phyloP scores from a whole-genome alignment of 2,113 vertebrate species.

The Sturnus vulgaris region DNA sequence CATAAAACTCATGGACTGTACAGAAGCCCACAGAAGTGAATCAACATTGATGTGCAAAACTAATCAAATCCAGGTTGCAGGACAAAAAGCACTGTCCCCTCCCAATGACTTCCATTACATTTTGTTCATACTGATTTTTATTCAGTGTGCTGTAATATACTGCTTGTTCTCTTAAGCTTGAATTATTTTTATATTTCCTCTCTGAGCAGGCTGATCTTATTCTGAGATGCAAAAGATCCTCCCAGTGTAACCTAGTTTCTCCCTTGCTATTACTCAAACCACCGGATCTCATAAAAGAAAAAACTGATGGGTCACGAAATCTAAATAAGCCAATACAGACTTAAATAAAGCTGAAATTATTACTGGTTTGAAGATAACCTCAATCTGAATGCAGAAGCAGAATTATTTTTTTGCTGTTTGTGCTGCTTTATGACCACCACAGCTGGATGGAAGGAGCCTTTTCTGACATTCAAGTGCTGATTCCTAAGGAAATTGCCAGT shows the following conservation, averaged over 20 bases:
- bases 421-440: not conserved
- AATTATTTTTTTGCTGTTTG: not conserved
- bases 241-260: conserved; percentile 11
- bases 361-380: not conserved
- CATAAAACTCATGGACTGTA: not conserved
- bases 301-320: not conserved
- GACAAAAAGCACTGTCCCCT: not conserved
- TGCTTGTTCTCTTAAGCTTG: not conserved
- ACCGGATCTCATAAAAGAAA: not conserved
- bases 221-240: not conserved
- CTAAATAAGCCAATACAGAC: conserved; percentile 6
- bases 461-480: not conserved
- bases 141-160: not conserved
- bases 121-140: not conserved
- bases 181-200: not conserved
- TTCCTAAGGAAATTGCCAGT: not conserved
- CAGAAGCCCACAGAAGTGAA: not conserved
- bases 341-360: conserved; percentile 27
- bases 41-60: not conserved
- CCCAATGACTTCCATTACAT: not conserved
- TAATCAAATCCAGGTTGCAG: not conserved
- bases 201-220: not conserved
- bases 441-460: not conserved
- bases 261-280: not conserved
- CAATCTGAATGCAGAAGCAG: not conserved